Conservation (phyloP, 2,797 vertebrate genomes). For the Pseudopleuronectes americanus region DNA sequence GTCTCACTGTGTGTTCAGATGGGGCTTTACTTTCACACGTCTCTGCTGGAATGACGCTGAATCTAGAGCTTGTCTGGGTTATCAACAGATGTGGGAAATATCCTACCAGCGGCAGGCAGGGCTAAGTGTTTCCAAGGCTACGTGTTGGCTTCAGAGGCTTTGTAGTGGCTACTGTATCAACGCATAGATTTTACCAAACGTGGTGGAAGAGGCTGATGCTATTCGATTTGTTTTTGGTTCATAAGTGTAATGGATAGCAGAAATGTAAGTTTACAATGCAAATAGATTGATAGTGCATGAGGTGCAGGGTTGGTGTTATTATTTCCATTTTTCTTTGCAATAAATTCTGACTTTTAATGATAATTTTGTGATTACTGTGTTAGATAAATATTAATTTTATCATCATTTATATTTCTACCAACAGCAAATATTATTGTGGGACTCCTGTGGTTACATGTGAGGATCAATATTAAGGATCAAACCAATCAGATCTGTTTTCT, state of each 20-base stretch:
- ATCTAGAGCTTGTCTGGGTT: slow-evolving; percentile 65
- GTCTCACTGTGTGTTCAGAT: slow-evolving; percentile 71
- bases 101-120: slow-evolving; percentile 34
- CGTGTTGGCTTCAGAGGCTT: slow-evolving; percentile 17
- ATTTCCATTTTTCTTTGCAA: too few species aligned
- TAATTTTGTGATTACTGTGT: too few species aligned
- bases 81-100: slow-evolving; percentile 61
- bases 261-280: too few species aligned
- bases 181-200: not conserved
- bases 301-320: too few species aligned
- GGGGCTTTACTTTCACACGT: slow-evolving; percentile 74
- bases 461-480: slow-evolving; percentile 44
- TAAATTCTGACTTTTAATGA: too few species aligned
- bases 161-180: slow-evolving; percentile 8
- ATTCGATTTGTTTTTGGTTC: too few species aligned
- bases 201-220: not conserved
- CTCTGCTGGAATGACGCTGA: slow-evolving; percentile 75
- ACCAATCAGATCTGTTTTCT: slow-evolving; percentile 11
- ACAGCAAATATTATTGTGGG: slow-evolving; percentile 6
- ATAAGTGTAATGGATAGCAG: too few species aligned
- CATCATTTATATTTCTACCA: slow-evolving; percentile 12
- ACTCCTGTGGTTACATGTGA: slow-evolving; percentile 1
- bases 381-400: not conserved
- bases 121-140: slow-evolving; percentile 21
- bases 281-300: too few species aligned